Base-by-base conservation (phyloP, 2,797 vertebrate species). In the Characodon lateralis region DNA sequence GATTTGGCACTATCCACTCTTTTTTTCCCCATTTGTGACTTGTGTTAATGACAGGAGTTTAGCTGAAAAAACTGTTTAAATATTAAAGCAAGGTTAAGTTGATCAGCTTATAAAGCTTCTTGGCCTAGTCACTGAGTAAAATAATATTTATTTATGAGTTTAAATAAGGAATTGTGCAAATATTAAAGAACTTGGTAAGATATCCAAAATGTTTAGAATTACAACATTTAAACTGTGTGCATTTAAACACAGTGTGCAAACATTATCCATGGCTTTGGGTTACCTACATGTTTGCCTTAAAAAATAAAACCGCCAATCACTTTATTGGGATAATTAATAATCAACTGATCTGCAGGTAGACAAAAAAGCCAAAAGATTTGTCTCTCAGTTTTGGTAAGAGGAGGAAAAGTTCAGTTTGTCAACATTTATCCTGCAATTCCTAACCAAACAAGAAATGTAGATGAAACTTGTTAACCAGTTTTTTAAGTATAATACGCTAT, bases 1-100 rank as follows among this genome's bases (percentile, higher is more conserved):
- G 31, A 82, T 76, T 79, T 74, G 50, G 65, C 26, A 75, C 48
- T 20, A 22, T 65, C 28, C 31, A 20, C 26, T 35, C 35, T 35
- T 35, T 35, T 35, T n/a, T 46, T 65, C 61, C 50, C 61, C 8
- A 8, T 9, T 53, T 69, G 8, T 69, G 41, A 58, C 24, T 53
- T 53, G 55, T 58, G 24, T 46, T 69, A 69, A 46, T n/a, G 39
- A 20, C n/a, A 69, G 43, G 24, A 24, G 24, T 39, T 68, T 24
- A 22, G 24, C 41, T 26, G 39, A 41, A 41, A 66, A 61, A 24
- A 68, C 12, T 2, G 66, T 6, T 69, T 14, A 46, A 46, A 69
- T 26, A 69, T 69, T 43, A n/a, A 46, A 69, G 66, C 41, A 26
- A 0, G 41, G 66, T 41, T 69, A n/a, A 3, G 24, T 41, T 24